These are phyloP conservation scores for Eonycteris spelaea DNA, from an alignment of 2,113 vertebrate genomes.

Conservation along the genomic window DNA sequence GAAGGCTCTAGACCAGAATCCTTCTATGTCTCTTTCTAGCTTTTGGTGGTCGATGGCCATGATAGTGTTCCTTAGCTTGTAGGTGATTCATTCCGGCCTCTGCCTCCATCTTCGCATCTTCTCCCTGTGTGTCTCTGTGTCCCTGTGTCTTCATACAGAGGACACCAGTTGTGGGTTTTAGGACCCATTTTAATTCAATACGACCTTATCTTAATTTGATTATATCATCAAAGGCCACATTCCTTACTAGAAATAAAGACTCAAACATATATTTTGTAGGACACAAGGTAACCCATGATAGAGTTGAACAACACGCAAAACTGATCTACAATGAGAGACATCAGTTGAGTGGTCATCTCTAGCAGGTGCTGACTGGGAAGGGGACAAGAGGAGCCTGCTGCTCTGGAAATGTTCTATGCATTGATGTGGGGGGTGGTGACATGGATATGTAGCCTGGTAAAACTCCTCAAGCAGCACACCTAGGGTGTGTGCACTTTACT, in stretches of 20 bases:
- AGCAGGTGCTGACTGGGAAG: accelerated
- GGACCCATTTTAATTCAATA: not conserved
- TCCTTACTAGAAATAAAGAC: not conserved
- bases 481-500: not conserved
- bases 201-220: not conserved
- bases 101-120: not conserved
- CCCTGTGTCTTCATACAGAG: not conserved
- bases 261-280: not conserved
- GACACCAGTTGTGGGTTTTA: not conserved
- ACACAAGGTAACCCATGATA: not conserved
- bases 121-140: not conserved
- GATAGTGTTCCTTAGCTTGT: not conserved
- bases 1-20: not conserved
- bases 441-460: not conserved
- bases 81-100: not conserved
- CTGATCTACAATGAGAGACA: not conserved
- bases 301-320: not conserved
- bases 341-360: not conserved
- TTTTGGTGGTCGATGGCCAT: not conserved
- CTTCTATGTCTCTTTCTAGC: not conserved
- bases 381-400: not conserved
- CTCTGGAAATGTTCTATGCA: not conserved
- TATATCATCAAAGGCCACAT: not conserved
- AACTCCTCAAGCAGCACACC: not conserved
- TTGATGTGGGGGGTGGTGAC: not conserved